Evolutionary conservation across 1,140 invertebrate species (phyloP), one percentile per base, ranked within the genome.

Genomic region (Ostrea denselamellosa): DNA sequence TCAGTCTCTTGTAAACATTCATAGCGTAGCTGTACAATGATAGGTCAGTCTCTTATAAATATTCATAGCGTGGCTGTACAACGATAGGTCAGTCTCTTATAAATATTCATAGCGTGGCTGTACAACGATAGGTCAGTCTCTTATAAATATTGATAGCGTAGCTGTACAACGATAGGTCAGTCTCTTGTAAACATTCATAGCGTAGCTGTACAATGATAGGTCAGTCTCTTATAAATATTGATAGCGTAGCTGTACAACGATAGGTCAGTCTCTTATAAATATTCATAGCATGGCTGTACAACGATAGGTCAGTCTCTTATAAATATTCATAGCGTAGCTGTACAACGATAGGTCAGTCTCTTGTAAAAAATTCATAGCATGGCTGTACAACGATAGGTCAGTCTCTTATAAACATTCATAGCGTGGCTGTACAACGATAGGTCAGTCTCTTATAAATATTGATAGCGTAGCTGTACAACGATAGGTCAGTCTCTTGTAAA

Each of bases 391-490:
- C 94, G 97, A 98, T 4, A 99, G 98, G 95, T 95, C 22, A 44
- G 4, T 81, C 5, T 44, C 34, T 44, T 44, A 5, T 44, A 5
- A 44, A 5, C 34, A 5, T 96, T 96, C 91, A 95, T 99, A 2
- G 97, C 98, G 10, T 99, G 98, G 98, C 95, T 99, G 0, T 99
- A 98, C 92, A 99, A 99, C 94, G 97, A 98, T 4, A 99, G 98
- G 95, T 95, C 22, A 44, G 4, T 81, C 5, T 44, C 34, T 44
- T 44, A 5, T 44, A 5, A 44, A 5, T 5, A 5, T 2, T 44
- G 34, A 95, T 99, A 2, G 97, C 98, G 10, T 99, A 98, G 98
- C 95, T 99, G 0, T 99, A 98, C 92, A 99, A 99, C 94, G 97
- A 98, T 4, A 99, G 98, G 95, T 95, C 22, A 44, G 4, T 81